These are phyloP conservation scores for Brachyhypopomus occidentalis DNA, from an alignment of 2,113 vertebrate genomes.

Conservation along the genomic window DNA sequence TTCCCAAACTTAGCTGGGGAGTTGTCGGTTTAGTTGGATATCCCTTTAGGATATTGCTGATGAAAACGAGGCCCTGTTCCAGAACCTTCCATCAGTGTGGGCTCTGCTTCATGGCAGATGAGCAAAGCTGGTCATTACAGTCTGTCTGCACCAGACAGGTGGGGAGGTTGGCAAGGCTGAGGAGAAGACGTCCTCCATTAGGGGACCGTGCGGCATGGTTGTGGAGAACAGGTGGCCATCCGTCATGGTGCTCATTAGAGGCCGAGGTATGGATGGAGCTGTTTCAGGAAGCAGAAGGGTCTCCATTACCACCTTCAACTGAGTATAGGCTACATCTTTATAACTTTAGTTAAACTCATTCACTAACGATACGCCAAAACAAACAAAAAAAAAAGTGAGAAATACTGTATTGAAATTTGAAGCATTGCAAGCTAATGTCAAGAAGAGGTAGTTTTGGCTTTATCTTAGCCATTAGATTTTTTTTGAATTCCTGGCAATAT, in stretches of 20 bases:
- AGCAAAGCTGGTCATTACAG: constrained; percentile 15
- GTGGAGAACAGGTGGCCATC: not conserved
- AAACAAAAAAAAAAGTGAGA: too few species aligned
- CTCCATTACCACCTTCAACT: not conserved
- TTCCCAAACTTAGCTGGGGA: not conserved
- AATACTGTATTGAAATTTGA: too few species aligned
- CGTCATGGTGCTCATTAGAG: not conserved
- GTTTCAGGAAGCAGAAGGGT: not conserved
- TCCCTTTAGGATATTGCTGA: not conserved
- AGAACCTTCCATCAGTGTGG: not conserved
- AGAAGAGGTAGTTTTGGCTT: too few species aligned
- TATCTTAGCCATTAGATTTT: too few species aligned
- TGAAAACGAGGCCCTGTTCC: not conserved
- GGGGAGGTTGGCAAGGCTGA: not conserved
- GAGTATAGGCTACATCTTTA: too few species aligned
- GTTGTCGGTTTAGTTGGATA: too few species aligned
- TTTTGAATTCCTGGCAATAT: too few species aligned
- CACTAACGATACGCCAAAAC: too few species aligned
- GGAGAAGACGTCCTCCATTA: not conserved
- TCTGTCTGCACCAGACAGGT: constrained; percentile 28
- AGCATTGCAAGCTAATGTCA: too few species aligned
- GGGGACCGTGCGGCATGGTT: not conserved
- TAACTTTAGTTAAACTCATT: too few species aligned
- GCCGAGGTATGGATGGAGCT: not conserved
- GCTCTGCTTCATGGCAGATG: not conserved